Evolutionary conservation across 2,113 vertebrate species (phyloP).

Genomic region (Nannospalax galili): DNA sequence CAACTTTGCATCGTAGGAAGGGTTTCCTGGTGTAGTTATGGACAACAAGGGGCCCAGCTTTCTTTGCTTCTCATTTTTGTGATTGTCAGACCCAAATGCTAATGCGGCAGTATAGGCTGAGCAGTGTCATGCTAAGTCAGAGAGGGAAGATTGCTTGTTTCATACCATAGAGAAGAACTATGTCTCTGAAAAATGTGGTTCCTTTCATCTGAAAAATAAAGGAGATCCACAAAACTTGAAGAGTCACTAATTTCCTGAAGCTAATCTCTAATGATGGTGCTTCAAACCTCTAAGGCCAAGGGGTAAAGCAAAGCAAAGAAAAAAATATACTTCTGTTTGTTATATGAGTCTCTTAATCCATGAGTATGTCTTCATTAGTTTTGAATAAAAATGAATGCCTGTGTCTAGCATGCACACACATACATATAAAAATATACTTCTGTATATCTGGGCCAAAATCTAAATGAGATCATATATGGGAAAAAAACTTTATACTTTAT

Average conservation of each 20-base stretch:
- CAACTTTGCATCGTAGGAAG: neutral
- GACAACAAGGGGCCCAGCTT: neutral
- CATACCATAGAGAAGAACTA: neutral
- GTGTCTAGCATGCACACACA: neutral
- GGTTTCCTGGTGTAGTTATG: neutral
- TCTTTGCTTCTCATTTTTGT: neutral
- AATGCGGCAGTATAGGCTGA: neutral
- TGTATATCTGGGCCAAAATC: slow-evolving; percentile 44
- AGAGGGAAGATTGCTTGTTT: neutral
- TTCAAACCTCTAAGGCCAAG: neutral
- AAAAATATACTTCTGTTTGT: neutral
- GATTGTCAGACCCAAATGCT: neutral
- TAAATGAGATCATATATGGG: slow-evolving; percentile 62
- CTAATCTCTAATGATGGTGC: neutral
- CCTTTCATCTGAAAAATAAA: slow-evolving; percentile 30
- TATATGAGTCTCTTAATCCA: neutral
- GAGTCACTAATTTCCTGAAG: neutral
- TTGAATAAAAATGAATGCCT: slow-evolving; percentile 34
- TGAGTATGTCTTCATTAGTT: neutral
- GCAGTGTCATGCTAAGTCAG: neutral
- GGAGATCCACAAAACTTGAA: neutral
- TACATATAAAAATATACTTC: neutral
- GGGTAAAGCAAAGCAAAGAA: neutral
- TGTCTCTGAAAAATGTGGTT: neutral
- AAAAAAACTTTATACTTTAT: slow-evolving; percentile 40